Percentiles rank a stretch among this genome's conserved stretches.
Conservation (phyloP, 1,140 invertebrate species). For the Drosophila miranda region DNA sequence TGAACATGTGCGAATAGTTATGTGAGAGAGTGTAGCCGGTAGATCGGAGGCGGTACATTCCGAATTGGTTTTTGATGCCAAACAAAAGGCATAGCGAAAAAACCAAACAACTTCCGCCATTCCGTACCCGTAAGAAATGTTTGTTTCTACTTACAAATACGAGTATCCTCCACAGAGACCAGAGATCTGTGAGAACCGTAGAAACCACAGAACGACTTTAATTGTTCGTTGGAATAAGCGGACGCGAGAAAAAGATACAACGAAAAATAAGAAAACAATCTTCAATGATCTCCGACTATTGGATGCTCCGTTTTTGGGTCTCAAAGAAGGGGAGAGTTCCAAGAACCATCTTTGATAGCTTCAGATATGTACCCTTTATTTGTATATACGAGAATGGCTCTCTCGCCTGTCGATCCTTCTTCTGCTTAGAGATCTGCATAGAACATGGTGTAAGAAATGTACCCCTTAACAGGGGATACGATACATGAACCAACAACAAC, state of each 20-base stretch:
- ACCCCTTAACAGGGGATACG: no score
- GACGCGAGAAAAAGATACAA: constrained; percentile 6
- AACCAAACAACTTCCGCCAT: constrained; percentile 56
- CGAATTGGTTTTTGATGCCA: constrained; percentile 55
- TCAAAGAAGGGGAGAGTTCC: no score
- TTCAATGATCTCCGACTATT: no score
- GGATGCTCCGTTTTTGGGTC: no score
- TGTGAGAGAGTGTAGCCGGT: constrained; percentile 51
- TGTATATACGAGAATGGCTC: no score
- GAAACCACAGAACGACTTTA: constrained; percentile 39
- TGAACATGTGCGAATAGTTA: constrained; percentile 48
- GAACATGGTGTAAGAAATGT: no score
- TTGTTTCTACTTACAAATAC: constrained; percentile 34
- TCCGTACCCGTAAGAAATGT: constrained; percentile 38
- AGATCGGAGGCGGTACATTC: constrained; percentile 38
- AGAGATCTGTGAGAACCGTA: constrained; percentile 6
- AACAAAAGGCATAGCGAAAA: constrained; percentile 44
- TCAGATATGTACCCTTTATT: no score
- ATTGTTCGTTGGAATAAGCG: constrained; percentile 18
- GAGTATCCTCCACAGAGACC: constrained; percentile 20
- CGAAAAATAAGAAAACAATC: not conserved
- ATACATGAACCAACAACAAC: no score
- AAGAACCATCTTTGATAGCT: no score
- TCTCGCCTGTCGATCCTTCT: no score
- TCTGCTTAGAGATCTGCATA: no score